These are phyloP conservation scores for Nemapogon koenigi DNA, from an alignment of 2,888 invertebrate species.

Conservation along the genomic window DNA sequence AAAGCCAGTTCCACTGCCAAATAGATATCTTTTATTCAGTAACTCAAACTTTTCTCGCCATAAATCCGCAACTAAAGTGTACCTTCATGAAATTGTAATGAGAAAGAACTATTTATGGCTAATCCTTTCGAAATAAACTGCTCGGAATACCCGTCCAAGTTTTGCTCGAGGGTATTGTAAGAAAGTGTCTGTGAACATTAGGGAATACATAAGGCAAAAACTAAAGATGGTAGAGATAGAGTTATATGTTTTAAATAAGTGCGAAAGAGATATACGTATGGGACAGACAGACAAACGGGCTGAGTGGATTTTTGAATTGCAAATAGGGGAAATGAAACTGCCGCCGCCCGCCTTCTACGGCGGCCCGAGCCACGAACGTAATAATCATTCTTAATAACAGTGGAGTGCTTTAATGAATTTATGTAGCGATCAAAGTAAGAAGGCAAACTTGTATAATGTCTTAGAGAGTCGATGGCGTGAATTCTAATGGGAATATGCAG, in stretches of 20 bases:
- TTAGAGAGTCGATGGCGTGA: neutral
- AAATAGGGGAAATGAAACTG: constrained; percentile 56
- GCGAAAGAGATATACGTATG: constrained; percentile 25
- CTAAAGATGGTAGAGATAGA: constrained; percentile 27
- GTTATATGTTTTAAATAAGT: constrained; percentile 20
- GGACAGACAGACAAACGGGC: constrained; percentile 28
- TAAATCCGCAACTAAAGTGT: constrained; percentile 51
- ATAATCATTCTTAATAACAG: constrained; percentile 56
- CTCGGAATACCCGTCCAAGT: constrained; percentile 32
- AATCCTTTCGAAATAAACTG: constrained; percentile 60
- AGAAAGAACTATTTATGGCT: constrained; percentile 59
- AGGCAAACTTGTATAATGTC: constrained; percentile 13
- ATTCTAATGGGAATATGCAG: neutral
- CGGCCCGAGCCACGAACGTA: constrained; percentile 26
- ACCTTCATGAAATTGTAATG: constrained; percentile 61
- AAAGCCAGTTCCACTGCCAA: constrained; percentile 23
- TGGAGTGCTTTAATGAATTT: constrained; percentile 53
- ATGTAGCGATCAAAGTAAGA: constrained; percentile 45
- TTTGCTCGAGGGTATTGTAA: constrained; percentile 35
- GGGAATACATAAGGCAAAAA: constrained; percentile 35
- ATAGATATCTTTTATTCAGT: constrained; percentile 61
- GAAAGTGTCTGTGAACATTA: constrained; percentile 33
- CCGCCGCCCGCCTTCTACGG: constrained; percentile 32
- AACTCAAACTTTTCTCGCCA: constrained; percentile 56
- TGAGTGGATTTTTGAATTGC: constrained; percentile 59